phyloP scores from a whole-genome alignment of 2,888 invertebrate genomes.

The Epistrophe eligans region DNA sequence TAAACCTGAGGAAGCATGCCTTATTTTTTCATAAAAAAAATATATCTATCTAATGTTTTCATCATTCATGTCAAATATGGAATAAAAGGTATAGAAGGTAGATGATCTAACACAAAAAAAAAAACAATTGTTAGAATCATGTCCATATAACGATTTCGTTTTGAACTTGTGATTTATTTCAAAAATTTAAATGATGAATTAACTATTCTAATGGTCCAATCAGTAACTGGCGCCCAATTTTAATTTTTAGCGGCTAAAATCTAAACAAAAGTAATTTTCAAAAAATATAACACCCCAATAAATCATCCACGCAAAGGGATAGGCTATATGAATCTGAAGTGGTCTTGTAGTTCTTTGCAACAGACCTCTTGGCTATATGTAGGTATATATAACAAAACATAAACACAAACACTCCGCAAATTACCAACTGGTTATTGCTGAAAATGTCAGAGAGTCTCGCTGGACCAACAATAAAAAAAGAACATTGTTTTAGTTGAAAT shows the following conservation, averaged over 20 bases:
- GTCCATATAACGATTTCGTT: background rate
- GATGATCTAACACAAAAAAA: background rate
- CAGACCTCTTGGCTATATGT: constrained; percentile 1
- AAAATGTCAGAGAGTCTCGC: constrained; percentile 46
- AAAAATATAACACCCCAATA: constrained; percentile 31
- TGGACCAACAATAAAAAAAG: constrained; percentile 34
- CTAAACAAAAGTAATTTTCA: constrained; percentile 6
- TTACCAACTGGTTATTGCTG: constrained; percentile 55
- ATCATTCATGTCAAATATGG: background rate
- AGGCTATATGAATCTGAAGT: background rate
- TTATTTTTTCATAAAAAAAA: no score
- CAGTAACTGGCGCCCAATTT: constrained; percentile 26
- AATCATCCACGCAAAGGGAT: constrained; percentile 50
- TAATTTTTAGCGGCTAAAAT: background rate
- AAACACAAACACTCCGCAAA: constrained; percentile 61
- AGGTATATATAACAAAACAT: no score
- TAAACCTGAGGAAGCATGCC: no score
- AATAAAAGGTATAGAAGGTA: no score
- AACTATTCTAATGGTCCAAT: constrained; percentile 18
- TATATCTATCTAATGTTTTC: no score
- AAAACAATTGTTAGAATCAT: background rate
- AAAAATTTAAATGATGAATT: constrained; percentile 2
- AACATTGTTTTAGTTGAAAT: constrained; percentile 60
- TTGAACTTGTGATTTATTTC: background rate
- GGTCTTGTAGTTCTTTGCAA: constrained; percentile 8